Base-by-base conservation (phyloP, 2,888 invertebrate species). In the Criorhina ranunculi region DNA sequence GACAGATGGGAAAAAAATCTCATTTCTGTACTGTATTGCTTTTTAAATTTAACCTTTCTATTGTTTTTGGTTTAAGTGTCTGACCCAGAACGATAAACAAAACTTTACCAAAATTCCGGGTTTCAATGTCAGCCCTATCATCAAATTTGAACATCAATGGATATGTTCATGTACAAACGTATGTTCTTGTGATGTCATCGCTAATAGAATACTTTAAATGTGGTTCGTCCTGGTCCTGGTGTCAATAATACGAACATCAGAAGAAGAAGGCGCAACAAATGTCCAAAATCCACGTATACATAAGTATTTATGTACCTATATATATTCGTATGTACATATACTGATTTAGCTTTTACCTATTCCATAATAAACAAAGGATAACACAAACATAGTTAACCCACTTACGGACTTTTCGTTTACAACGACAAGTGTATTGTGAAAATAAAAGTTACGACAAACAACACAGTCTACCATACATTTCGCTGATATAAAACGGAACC, bases 321-420 rank as follows among this genome's bases (percentile, higher is more conserved):
- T n/a, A n/a, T n/a, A n/a, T n/a, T n/a, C n/a, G n/a, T 24, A 24
- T 24, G 24, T 24, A 24, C 24, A 31, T 17, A 17, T 31, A n/a
- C n/a, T 5, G 49, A 64, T 19, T 64, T 33, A 19, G 0, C 24
- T 49, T 70, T 24, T 44, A 0, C 60, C 19, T 44, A 24, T 24
- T 24, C 51, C 37, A 49, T 59, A 31, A 40, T 59, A 59, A 75
- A 59, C 67, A 33, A 76, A 37, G 55, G 51, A 69, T 70, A 77
- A 78, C 69, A 69, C 29, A 70, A 70, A 69, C 55, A 60, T 57
- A 62, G 60, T 70, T 78, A 78, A 46, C 77, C 62, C 69, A 69
- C 55, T 78, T 76, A 55, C 62, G 9, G n/a, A 77, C 33, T 59
- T 76, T 51, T 59, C 15, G 57, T 19, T 53, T n/a, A 51, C 73